A percentile compares a stretch with the other conserved stretches of the same genome.
These are phyloP conservation scores for Cremastobaeus sp. DNA, from an alignment of 2,888 invertebrate genomes.

Conservation along the genomic window DNA sequence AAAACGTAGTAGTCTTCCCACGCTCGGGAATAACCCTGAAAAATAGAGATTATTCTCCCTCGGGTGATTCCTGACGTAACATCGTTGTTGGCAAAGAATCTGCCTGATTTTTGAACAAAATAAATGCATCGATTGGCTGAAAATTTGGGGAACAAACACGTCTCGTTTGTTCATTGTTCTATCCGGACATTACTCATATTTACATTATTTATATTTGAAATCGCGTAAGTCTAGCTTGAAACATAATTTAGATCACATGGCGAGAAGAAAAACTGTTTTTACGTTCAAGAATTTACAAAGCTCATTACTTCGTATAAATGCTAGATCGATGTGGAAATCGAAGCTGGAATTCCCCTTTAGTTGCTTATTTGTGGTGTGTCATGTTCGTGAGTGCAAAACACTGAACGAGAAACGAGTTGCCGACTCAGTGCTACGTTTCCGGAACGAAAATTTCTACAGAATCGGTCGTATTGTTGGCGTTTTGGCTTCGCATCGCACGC, in stretches of 20 bases:
- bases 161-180: neutral
- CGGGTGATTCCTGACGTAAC: neutral
- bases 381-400: conserved; percentile 1
- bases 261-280: conserved; percentile 10
- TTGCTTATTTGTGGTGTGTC: conserved; percentile 8
- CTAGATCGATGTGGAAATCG: conserved; percentile 19
- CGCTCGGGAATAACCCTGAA: neutral
- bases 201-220: conserved; percentile 17
- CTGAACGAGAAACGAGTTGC: conserved; percentile 12
- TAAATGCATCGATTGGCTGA: too few relatives aligned
- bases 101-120: too few relatives aligned
- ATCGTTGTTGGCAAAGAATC: too few relatives aligned
- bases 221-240: neutral
- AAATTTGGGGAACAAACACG: conserved; percentile 3
- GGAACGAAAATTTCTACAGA: conserved; percentile 76
- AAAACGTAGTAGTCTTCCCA: neutral
- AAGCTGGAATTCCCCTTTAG: conserved; percentile 22
- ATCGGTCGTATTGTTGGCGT: conserved; percentile 66
- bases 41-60: neutral
- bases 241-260: neutral
- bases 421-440: conserved; percentile 72
- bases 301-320: conserved; percentile 18
- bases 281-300: neutral
- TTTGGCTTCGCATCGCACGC: conserved; percentile 79
- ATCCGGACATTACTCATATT: conserved; percentile 1